phyloP scores from a whole-genome alignment of 2,113 vertebrate genomes.

The Zosterops borbonicus region DNA sequence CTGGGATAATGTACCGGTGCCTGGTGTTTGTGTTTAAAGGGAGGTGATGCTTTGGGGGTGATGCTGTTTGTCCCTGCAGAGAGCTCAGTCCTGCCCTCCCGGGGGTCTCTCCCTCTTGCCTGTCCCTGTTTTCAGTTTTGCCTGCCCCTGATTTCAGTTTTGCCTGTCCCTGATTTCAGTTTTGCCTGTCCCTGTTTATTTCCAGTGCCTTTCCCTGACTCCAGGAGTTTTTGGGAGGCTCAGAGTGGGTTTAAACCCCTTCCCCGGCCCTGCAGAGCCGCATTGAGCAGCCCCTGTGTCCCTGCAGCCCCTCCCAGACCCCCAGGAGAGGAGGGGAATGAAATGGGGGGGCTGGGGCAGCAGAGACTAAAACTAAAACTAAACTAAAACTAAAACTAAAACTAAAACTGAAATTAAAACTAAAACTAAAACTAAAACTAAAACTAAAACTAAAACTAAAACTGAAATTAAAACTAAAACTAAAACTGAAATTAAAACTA shows the following conservation, averaged over 20 bases:
- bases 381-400: no score
- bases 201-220: fast-evolving
- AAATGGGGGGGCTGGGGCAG: not conserved
- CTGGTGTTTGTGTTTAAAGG: not conserved
- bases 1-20: fast-evolving
- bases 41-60: not conserved
- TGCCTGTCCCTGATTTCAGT: not conserved
- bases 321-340: not conserved
- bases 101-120: not conserved
- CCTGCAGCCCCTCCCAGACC: not conserved
- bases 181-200: no score
- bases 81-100: fast-evolving
- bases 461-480: no score
- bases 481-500: no score
- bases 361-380: not conserved
- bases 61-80: fast-evolving
- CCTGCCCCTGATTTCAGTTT: not conserved
- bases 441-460: no score
- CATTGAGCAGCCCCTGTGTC: not conserved
- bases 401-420: no score
- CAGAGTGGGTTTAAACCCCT: not conserved
- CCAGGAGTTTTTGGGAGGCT: not conserved
- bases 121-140: fast-evolving
- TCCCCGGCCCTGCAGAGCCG: not conserved
- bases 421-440: no score